A percentile compares a stretch with the other conserved stretches of the same genome.
phyloP scores from a whole-genome alignment of 2,888 invertebrate genomes.

The Crematogaster levior region DNA sequence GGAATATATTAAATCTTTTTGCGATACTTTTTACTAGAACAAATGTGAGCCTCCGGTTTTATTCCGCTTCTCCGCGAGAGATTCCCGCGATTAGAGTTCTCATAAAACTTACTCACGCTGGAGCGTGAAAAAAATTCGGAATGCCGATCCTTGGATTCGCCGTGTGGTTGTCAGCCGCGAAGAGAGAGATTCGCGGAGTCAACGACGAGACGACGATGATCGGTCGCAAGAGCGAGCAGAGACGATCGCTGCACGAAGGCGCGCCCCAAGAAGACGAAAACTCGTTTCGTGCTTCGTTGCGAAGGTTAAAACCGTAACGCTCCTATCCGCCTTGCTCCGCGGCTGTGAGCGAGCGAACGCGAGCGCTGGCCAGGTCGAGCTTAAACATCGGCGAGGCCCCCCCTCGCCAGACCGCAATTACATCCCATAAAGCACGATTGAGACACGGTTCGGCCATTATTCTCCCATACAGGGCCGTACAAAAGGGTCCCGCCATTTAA shows the following conservation, averaged over 20 bases:
- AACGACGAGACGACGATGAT: conserved; percentile 42
- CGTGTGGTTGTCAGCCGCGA: neutral
- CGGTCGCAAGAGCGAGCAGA: conserved; percentile 1
- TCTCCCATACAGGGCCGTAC: conserved; percentile 79
- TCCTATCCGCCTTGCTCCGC: conserved; percentile 59
- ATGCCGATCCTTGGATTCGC: neutral
- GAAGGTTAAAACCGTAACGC: conserved; percentile 80
- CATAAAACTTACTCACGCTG: neutral
- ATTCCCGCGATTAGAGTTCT: conserved; percentile 1
- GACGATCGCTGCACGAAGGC: neutral
- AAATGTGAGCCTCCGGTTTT: neutral
- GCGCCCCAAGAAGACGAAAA: conserved; percentile 61
- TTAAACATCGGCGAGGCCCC: conserved; percentile 76
- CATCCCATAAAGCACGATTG: conserved; percentile 83
- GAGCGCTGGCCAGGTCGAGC: conserved; percentile 66
- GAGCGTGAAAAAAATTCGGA: neutral
- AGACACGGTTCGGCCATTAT: conserved; percentile 83
- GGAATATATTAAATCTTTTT: conserved; percentile 15
- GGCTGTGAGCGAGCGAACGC: conserved; percentile 33
- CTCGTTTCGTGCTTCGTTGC: conserved; percentile 74
- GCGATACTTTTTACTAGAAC: neutral
- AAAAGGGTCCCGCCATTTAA: conserved; percentile 74
- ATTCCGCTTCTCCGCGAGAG: neutral
- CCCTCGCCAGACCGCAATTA: conserved; percentile 80
- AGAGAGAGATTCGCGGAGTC: neutral